These are phyloP conservation scores for Kobus ellipsiprymnus DNA, from an alignment of 2,113 vertebrate genomes.

Conservation along the genomic window DNA sequence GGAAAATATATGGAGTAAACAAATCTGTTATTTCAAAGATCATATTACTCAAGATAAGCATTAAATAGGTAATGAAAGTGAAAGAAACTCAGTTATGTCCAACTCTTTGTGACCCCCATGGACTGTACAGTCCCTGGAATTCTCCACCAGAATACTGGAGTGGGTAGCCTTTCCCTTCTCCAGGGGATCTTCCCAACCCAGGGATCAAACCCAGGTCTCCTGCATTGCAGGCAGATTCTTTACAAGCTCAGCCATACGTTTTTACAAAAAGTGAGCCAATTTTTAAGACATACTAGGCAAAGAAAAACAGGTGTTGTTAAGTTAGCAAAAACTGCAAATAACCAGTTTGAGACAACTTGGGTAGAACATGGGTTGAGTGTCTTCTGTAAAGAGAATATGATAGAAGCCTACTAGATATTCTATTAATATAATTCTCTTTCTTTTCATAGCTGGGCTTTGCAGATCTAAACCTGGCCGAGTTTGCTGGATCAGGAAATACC, in stretches of 20 bases:
- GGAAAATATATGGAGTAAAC: neutral
- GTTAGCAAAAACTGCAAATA: neutral
- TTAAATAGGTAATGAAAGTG: neutral
- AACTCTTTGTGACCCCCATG: neutral
- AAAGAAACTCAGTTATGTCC: neutral
- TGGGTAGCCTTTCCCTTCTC: neutral
- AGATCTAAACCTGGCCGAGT: conserved; percentile 96
- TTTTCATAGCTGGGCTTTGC: conserved; percentile 94
- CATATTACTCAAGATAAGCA: neutral
- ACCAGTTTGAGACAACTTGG: neutral
- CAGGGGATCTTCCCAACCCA: neutral
- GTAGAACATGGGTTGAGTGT: neutral
- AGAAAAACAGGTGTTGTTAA: neutral
- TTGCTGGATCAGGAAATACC: conserved; percentile 94
- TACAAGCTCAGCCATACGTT: neutral
- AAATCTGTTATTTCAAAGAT: neutral
- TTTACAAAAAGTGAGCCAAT: neutral
- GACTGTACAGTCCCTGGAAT: neutral
- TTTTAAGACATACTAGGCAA: neutral
- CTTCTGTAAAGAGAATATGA: conserved; percentile 46
- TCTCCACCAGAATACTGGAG: neutral
- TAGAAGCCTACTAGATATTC: conserved; percentile 30
- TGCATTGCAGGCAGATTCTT: neutral
- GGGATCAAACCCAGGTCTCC: neutral
- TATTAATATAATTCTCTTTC: conserved; percentile 68